A percentile compares a stretch with the other conserved stretches of the same genome.
Evolutionary conservation across 2,888 invertebrate genomes (phyloP).

Genomic region (Thereva unica): DNA sequence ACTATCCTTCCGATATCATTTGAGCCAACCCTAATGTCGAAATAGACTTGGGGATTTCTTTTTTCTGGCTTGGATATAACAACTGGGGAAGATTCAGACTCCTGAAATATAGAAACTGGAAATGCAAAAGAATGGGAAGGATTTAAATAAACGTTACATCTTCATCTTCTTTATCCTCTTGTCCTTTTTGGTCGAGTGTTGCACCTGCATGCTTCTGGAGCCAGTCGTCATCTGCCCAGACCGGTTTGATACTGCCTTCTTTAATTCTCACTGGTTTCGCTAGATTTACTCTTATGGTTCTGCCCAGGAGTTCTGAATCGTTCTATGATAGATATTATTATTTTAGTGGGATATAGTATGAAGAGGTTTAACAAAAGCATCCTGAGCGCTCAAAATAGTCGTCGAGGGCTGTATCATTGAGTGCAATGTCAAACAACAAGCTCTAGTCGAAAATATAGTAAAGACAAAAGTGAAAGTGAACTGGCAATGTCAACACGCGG

Average conservation of each 20-base stretch:
- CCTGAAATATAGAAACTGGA: not conserved
- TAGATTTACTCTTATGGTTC: conserved; percentile 93
- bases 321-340: conserved; percentile 65
- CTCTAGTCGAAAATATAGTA: too few species aligned
- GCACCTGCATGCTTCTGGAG: conserved; percentile 96
- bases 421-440: too few species aligned
- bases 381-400: too few species aligned
- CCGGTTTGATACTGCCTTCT: conserved; percentile 91
- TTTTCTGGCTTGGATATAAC: conserved; percentile 55
- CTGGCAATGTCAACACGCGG: too few species aligned
- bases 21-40: conserved; percentile 91
- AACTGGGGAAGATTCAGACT: conserved; percentile 45
- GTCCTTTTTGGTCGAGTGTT: conserved; percentile 67
- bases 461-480: too few species aligned
- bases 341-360: too few species aligned
- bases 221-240: conserved; percentile 99
- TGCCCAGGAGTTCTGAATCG: conserved; percentile 95
- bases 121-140: not conserved
- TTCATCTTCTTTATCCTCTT: conserved; percentile 49
- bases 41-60: conserved; percentile 89
- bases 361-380: too few species aligned
- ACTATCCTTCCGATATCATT: conserved; percentile 86
- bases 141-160: conserved; percentile 47
- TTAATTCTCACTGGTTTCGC: conserved; percentile 96
- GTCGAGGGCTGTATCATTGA: too few species aligned